A percentile compares a stretch with the other conserved stretches of the same genome.
phyloP scores from a whole-genome alignment of 2,888 invertebrate genomes.

The Pristionchus japonicus region DNA sequence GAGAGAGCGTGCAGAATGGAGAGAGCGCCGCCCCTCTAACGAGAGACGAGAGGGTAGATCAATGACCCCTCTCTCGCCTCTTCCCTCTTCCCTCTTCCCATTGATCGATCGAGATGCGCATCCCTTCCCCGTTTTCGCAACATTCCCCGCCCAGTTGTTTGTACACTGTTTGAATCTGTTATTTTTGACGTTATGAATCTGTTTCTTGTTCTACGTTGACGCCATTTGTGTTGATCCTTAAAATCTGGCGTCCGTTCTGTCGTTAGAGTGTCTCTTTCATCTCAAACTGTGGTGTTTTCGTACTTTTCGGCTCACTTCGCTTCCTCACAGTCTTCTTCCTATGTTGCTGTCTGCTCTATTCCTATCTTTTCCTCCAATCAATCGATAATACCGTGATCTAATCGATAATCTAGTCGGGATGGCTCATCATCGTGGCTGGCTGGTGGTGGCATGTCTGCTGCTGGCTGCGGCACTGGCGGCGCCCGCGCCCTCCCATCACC shows the following conservation, averaged over 20 bases:
- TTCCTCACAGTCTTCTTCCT: too few species aligned
- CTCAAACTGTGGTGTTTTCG: neutral
- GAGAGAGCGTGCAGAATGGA: neutral
- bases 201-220: neutral
- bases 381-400: neutral
- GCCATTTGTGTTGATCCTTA: neutral
- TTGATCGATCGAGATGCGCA: neutral
- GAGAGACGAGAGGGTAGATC: neutral
- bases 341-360: neutral
- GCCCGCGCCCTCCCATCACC: neutral
- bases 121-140: neutral
- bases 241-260: neutral
- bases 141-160: neutral
- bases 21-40: neutral
- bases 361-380: neutral
- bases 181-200: constrained; percentile 9
- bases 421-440: constrained; percentile 32
- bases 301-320: neutral
- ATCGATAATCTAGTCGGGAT: neutral
- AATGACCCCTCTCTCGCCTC: neutral
- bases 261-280: neutral
- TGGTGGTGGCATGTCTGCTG: neutral
- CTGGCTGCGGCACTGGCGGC: neutral
- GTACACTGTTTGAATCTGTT: constrained; percentile 13
- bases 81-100: neutral